phyloP scores from a whole-genome alignment of 1,140 invertebrate species.

The Zaprionus ornatus region DNA sequence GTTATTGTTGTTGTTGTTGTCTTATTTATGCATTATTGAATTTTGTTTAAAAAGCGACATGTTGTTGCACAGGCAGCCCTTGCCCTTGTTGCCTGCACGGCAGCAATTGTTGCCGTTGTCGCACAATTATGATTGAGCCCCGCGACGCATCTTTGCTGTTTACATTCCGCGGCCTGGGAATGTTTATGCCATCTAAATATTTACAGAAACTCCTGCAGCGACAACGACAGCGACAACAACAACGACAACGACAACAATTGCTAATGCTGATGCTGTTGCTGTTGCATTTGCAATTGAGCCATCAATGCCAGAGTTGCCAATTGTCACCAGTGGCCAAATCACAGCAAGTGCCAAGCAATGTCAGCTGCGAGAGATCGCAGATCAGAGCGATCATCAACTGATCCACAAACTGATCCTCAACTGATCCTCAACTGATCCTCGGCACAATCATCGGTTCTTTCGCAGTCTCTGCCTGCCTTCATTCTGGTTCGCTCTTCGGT shows the following conservation, averaged over 20 bases:
- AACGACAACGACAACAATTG: not conserved
- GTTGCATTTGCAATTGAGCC: constrained; percentile 54
- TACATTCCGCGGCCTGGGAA: constrained; percentile 56
- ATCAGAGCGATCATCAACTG: constrained; percentile 32
- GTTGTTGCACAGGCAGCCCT: constrained; percentile 34
- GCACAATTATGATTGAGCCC: constrained; percentile 45
- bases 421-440: not conserved
- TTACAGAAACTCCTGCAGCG: constrained; percentile 32
- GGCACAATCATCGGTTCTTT: not conserved
- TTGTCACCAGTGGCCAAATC: constrained; percentile 68
- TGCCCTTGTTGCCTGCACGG: constrained; percentile 3
- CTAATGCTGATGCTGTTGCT: constrained; percentile 10
- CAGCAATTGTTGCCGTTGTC: constrained; percentile 30
- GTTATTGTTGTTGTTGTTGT: constrained; percentile 18
- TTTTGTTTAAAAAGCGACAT: constrained; percentile 76
- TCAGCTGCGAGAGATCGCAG: constrained; percentile 48
- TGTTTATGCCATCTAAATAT: constrained; percentile 64
- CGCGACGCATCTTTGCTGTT: constrained; percentile 7
- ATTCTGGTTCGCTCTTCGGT: not conserved
- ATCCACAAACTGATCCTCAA: not conserved
- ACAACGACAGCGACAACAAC: not conserved
- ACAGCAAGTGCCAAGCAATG: constrained; percentile 70
- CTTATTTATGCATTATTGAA: constrained; percentile 77
- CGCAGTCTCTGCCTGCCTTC: not conserved
- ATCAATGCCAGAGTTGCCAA: constrained; percentile 59